Base-by-base conservation (phyloP, 2,797 vertebrate species). In the Oreortyx pictus region DNA sequence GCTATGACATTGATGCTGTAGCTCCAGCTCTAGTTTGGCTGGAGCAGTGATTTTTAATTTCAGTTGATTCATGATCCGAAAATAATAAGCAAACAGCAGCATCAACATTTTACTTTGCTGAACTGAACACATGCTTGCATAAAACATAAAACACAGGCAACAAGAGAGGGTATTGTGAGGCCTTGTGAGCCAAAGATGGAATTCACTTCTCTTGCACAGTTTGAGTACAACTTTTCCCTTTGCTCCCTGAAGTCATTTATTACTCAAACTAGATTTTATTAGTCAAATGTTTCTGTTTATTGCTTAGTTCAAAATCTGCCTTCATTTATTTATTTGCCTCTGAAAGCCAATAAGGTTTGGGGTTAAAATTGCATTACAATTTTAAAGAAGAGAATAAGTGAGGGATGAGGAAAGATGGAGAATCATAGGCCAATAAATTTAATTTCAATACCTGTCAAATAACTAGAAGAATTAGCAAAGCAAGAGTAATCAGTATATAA, bases 381-480 rank as follows among this genome's bases (percentile, higher is more conserved):
- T 92, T 91, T 60, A 82, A 89, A 88, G 18, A 75, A 82, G 12
- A 79, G 39, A 87, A 15, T 60, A 78, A 82, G n/a, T 67, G 44
- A 41, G 29, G 14, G 33, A 47, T 64, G 46, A 75, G 35, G 29
- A 76, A 84, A 77, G 72, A 86, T 61, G 66, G 90, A 81, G 52
- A 95, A 94, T 94, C 94, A 93, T 57, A 80, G 60, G 68, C 67
- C 59, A 50, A 87, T 93, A 86, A 86, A 91, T 94, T 86, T 92
- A 92, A 86, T 81, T 94, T 93, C 74, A 75, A 66, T 88, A 93
- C 50, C 87, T 90, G 88, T 93, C 79, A 89, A 93, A 89, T 86
- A 96, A 73, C 82, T 91, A 54, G 72, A 96, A 93, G 72, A 90
- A 95, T 95, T 96, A 95, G 91, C 73, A 89, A 94, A 94, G 92